These are phyloP conservation scores for Nomada fucata DNA, from an alignment of 2,888 invertebrate species.

Conservation along the genomic window DNA sequence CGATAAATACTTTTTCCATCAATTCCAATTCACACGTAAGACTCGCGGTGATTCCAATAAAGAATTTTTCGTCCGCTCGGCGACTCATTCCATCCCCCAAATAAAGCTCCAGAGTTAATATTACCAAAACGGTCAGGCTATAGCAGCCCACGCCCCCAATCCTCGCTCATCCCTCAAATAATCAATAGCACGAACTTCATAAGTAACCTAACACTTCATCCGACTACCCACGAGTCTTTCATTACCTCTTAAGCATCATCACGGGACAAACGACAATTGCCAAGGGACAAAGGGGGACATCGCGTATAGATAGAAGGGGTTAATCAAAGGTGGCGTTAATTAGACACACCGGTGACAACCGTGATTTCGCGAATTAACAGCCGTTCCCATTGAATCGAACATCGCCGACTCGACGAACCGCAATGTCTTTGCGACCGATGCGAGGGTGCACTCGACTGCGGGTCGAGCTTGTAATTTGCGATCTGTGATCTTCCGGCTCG, in stretches of 20 bases:
- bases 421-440: slow-evolving; percentile 35
- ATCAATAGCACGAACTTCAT: too few relatives aligned
- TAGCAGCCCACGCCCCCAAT: too few relatives aligned
- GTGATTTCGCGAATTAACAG: slow-evolving; percentile 49
- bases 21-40: too few relatives aligned
- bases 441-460: slow-evolving; percentile 35
- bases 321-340: slow-evolving; percentile 41
- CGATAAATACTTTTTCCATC: too few relatives aligned
- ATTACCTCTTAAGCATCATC: not conserved
- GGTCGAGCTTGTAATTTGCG: slow-evolving; percentile 51
- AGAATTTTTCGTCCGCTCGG: too few relatives aligned
- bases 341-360: slow-evolving; percentile 19
- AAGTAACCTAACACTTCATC: too few relatives aligned
- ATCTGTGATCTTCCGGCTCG: slow-evolving; percentile 49
- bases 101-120: too few relatives aligned
- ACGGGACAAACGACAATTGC: not conserved
- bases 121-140: too few relatives aligned
- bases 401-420: slow-evolving; percentile 34
- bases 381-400: slow-evolving; percentile 25
- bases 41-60: too few relatives aligned
- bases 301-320: not conserved
- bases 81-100: too few relatives aligned
- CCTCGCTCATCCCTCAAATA: too few relatives aligned
- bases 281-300: not conserved
- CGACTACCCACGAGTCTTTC: too few relatives aligned